Percentiles rank a stretch among this genome's conserved stretches.
phyloP scores from a whole-genome alignment of 2,113 vertebrate genomes.

The cattle (Bos taurus) region ARS-UCD2.0 NC_037328.1:74710501-74711000 shows the following conservation, averaged over 20 bases:
- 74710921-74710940: not conserved
- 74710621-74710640: not conserved
- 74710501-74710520: not conserved
- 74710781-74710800: not conserved
- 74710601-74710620: not conserved
- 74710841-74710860: not conserved
- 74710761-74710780: not conserved
- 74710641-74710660: not conserved
- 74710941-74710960: not conserved
- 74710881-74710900: not conserved
- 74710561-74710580: not conserved
- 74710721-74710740: not conserved
- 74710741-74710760: not conserved
- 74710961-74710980: constrained; percentile 33
- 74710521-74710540: not conserved
- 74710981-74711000: constrained; percentile 7
- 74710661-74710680: not conserved
- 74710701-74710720: not conserved
- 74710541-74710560: not conserved
- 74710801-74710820: not conserved
- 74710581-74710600: not conserved
- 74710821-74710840: not conserved
- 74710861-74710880: not conserved
- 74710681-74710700: not conserved
- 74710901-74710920: not conserved